Evolutionary conservation across 2,888 invertebrate genomes (phyloP).

Genomic region (Abrostola triplasia): DNA sequence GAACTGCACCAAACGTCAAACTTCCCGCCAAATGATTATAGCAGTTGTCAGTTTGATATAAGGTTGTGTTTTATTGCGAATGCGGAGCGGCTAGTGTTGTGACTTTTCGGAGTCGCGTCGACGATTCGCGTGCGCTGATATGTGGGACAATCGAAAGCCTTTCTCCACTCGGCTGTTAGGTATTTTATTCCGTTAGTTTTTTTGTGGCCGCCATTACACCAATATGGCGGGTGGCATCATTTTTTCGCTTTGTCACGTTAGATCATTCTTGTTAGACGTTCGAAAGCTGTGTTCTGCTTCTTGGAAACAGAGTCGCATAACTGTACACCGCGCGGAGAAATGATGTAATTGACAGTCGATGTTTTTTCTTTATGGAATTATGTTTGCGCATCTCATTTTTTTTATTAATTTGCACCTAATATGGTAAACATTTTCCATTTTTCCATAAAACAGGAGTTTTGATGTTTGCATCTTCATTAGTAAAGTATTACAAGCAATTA

Average conservation of each 20-base stretch:
- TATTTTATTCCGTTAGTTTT: conserved; percentile 88
- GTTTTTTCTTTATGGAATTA: conserved; percentile 29
- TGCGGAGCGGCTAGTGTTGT: conserved; percentile 66
- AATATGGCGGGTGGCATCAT: conserved; percentile 86
- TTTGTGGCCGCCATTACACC: conserved; percentile 86
- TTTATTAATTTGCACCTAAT: conserved; percentile 19
- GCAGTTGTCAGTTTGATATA: conserved; percentile 67
- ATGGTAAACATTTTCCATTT: conserved; percentile 10
- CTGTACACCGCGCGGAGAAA: conserved; percentile 76
- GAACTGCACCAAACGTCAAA: conserved; percentile 71
- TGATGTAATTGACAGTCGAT: conserved; percentile 79
- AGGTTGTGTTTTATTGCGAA: conserved; percentile 67
- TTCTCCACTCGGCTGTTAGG: conserved; percentile 85
- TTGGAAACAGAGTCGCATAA: conserved; percentile 81
- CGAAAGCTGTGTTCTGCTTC: conserved; percentile 83
- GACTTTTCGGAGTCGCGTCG: conserved; percentile 72
- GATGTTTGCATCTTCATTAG: conserved; percentile 17
- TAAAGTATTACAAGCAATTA: conserved; percentile 28
- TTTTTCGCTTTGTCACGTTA: conserved; percentile 88
- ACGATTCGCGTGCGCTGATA: conserved; percentile 84
- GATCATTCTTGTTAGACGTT: conserved; percentile 87
- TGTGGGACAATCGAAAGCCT: conserved; percentile 89
- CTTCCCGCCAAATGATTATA: conserved; percentile 73
- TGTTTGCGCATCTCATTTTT: conserved; percentile 21
- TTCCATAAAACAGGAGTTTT: conserved; percentile 34